Base-by-base conservation (phyloP, 1,140 invertebrate species). In the Vanessa tameamea region DNA sequence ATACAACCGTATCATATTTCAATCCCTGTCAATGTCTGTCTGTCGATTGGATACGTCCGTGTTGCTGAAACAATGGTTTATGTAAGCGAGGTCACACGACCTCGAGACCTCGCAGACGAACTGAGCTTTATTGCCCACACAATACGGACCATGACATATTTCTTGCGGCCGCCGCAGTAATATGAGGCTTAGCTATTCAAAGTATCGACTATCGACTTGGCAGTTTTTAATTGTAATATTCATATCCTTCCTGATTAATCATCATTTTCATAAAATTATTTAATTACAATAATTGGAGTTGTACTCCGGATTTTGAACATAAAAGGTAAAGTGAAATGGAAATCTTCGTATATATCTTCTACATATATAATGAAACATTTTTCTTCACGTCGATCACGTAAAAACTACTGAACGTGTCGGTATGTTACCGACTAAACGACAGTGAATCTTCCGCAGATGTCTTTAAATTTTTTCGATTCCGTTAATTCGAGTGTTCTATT, bases 1-100 rank as follows among this genome's bases (percentile, higher is more conserved):
- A 59, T 59, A 26, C 8, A 61, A 61, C 23, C 57, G 14, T 61
- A 61, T 61, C 57, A 61, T 61, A 31, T 37, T 61, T 59, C 57
- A 13, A 11, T n/a, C 6, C 53, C 53, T 16, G 53, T 55, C 53
- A 55, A 53, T 51, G 16, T 55, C 53, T 55, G 11, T 26, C 57
- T 37, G 57, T n/a, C 57, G 50, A 53, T 23, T 26, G 50, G 53
- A 20, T 53, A 68, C 66, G 37, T 55, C 66, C 53, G 53, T 51
- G 50, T 69, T 47, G 37, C 50, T 69, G 66, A 69, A 69, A 69
- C 66, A 69, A 69, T 69, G 16, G 37, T 8, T 69, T 57, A 69
- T 37, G 55, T 47, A 69, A 69, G 31, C 66, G 66, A 69, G 66
- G 66, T 53, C 65, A 55, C 15, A 6, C 15, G 50, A 43, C 65